Conservation (phyloP, 1,140 invertebrate species). For the Campodea augens region DNA sequence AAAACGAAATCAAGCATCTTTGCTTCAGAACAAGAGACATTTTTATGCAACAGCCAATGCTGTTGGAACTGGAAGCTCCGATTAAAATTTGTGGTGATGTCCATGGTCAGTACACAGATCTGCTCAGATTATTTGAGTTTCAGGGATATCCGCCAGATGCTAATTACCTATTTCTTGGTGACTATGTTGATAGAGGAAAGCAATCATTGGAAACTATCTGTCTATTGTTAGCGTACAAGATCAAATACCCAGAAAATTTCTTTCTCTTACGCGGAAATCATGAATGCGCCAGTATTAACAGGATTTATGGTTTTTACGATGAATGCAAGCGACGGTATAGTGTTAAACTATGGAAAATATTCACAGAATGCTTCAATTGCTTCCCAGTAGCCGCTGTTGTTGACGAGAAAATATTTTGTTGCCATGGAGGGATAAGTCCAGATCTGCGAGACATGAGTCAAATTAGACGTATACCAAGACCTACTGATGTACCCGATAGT, state of each 20-base stretch:
- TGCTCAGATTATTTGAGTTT: constrained; percentile 33
- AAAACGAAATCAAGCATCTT: neutral
- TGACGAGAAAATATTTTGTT: constrained; percentile 56
- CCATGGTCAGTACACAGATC: constrained; percentile 35
- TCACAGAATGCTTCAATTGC: constrained; percentile 49
- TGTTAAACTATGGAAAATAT: constrained; percentile 37
- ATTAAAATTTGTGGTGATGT: constrained; percentile 40
- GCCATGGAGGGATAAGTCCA: constrained; percentile 41
- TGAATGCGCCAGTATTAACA: constrained; percentile 24
- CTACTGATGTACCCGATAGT: constrained; percentile 21
- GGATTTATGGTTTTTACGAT: constrained; percentile 26
- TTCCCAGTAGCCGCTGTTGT: constrained; percentile 50
- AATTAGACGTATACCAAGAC: constrained; percentile 11
- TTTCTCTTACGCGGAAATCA: constrained; percentile 27
- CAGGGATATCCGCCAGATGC: constrained; percentile 29
- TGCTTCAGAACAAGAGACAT: neutral
- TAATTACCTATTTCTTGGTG: constrained; percentile 46
- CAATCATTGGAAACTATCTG: constrained; percentile 32
- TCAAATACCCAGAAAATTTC: constrained; percentile 20
- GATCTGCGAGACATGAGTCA: constrained; percentile 42
- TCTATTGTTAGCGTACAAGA: constrained; percentile 1
- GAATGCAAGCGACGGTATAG: constrained; percentile 31
- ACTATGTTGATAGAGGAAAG: constrained; percentile 38
- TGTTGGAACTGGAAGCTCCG: constrained; percentile 39
- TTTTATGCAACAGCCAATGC: constrained; percentile 33